Conservation (phyloP, 2,888 invertebrate species). For the Phengaris arion region DNA sequence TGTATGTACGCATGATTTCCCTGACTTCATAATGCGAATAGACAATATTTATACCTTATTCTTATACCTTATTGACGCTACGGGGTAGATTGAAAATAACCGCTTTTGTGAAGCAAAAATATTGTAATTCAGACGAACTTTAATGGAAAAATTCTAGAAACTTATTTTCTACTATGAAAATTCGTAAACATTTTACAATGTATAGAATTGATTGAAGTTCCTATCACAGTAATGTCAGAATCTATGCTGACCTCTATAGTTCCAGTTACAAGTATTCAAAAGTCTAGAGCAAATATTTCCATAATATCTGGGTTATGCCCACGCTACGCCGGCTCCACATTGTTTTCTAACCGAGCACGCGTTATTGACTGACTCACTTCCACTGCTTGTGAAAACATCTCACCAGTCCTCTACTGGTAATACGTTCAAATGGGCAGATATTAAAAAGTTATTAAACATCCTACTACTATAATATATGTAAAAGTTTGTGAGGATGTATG, state of each 20-base stretch:
- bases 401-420: neutral
- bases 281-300: conserved; percentile 7
- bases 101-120: no score
- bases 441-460: neutral
- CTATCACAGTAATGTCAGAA: neutral
- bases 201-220: neutral
- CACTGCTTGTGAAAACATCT: conserved; percentile 22
- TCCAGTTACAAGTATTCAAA: conserved; percentile 10
- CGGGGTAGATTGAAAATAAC: no score
- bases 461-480: neutral
- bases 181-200: no score
- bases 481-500: no score
- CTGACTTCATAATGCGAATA: no score
- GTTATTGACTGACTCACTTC: conserved; percentile 18
- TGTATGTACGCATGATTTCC: no score
- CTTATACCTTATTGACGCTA: no score
- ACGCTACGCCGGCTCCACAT: neutral
- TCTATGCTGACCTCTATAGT: neutral
- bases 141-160: no score
- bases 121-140: no score
- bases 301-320: conserved; percentile 16
- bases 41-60: no score
- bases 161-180: no score
- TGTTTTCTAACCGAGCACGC: conserved; percentile 1
- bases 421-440: conserved; percentile 1